phyloP scores from a whole-genome alignment of 2,113 vertebrate genomes.

The Psittacara wagleri region DNA sequence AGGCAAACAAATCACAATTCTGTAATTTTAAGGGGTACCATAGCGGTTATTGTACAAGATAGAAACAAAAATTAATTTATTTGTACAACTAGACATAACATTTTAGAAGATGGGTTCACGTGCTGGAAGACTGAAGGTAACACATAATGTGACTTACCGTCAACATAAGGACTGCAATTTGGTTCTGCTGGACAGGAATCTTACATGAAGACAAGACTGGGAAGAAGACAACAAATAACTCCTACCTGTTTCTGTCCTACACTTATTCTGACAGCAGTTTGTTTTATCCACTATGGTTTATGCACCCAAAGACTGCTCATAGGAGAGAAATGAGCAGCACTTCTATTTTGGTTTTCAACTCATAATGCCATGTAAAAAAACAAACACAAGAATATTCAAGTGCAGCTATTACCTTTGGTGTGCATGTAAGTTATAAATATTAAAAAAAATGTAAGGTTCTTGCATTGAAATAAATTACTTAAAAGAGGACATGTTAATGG shows the following conservation, averaged over 20 bases:
- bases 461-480: not conserved
- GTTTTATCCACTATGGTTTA: not conserved
- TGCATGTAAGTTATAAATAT: not conserved
- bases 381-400: not conserved
- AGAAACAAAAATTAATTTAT: not conserved
- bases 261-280: not conserved
- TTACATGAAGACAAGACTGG: not conserved
- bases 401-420: not conserved
- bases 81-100: not conserved
- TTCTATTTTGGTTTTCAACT: not conserved
- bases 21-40: not conserved
- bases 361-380: not conserved
- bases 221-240: not conserved
- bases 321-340: not conserved
- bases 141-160: not conserved
- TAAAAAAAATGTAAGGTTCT: not conserved
- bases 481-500: conserved; percentile 16
- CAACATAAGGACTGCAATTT: fast-evolving
- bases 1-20: not conserved
- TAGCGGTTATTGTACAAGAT: not conserved
- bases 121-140: not conserved
- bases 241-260: not conserved
- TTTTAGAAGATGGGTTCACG: not conserved
- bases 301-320: not conserved
- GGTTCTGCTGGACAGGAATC: not conserved